Conservation (phyloP, 2,113 vertebrate species). For the Leuciscus idus region DNA sequence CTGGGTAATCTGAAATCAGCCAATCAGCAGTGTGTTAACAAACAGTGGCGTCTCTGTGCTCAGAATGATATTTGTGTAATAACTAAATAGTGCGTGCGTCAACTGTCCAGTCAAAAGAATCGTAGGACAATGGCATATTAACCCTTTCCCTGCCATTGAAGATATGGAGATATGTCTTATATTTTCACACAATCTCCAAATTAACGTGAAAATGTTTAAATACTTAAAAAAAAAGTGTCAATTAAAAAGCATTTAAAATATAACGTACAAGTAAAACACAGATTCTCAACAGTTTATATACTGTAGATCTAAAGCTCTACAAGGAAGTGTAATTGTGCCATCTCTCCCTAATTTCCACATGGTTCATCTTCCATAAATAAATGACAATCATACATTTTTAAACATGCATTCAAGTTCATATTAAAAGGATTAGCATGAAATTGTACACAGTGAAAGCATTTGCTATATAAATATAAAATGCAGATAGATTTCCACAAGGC, state of each 20-base stretch:
- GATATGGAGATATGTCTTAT: too few relatives aligned
- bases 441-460: not conserved
- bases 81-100: not conserved
- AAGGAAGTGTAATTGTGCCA: not conserved
- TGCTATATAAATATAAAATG: not conserved
- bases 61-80: not conserved
- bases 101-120: too few relatives aligned
- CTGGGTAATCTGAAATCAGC: constrained; percentile 88
- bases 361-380: not conserved
- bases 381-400: constrained; percentile 4
- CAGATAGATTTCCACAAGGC: constrained; percentile 56
- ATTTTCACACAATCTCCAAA: not conserved
- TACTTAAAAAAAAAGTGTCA: too few relatives aligned
- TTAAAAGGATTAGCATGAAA: not conserved
- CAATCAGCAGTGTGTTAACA: not conserved
- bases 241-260: too few relatives aligned
- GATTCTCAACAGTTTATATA: not conserved
- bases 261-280: too few relatives aligned
- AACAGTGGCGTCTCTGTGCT: not conserved
- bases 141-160: too few relatives aligned
- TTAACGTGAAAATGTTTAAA: too few relatives aligned
- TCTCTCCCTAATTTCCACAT: not conserved
- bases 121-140: too few relatives aligned
- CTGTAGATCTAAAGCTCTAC: not conserved
- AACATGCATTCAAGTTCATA: not conserved